phyloP scores from a whole-genome alignment of 2,797 vertebrate genomes.

The Alauda arvensis region DNA sequence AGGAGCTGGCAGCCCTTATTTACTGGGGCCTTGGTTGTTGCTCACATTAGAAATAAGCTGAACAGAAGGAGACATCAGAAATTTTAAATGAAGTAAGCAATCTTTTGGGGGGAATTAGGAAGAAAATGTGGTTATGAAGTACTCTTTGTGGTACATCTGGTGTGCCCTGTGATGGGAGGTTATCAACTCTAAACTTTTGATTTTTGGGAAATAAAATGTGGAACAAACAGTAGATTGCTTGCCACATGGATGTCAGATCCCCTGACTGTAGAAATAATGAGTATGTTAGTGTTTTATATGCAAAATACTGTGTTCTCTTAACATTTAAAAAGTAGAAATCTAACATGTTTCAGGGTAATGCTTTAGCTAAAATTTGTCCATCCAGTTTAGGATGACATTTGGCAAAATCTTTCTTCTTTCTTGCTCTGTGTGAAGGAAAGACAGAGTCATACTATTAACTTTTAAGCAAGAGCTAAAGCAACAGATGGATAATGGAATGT shows the following conservation, averaged over 20 bases:
- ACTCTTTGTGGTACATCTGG: neutral
- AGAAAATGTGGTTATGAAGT: neutral
- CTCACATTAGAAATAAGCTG: neutral
- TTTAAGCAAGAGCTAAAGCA: neutral
- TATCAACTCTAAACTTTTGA: neutral
- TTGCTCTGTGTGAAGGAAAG: neutral
- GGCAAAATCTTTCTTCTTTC: neutral
- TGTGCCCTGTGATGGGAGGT: neutral
- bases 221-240: neutral
- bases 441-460: neutral
- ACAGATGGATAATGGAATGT: neutral
- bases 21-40: neutral
- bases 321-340: neutral
- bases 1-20: neutral
- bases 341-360: neutral
- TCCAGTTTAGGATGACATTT: neutral
- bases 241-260: neutral
- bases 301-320: neutral
- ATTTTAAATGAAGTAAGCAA: neutral
- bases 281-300: neutral
- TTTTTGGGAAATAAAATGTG: neutral
- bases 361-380: neutral
- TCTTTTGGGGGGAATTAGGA: neutral
- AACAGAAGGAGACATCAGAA: neutral
- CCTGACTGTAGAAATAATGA: neutral